Conservation (phyloP, 2,113 vertebrate genomes). For the Sinocyclocheilus maitianheensis region DNA sequence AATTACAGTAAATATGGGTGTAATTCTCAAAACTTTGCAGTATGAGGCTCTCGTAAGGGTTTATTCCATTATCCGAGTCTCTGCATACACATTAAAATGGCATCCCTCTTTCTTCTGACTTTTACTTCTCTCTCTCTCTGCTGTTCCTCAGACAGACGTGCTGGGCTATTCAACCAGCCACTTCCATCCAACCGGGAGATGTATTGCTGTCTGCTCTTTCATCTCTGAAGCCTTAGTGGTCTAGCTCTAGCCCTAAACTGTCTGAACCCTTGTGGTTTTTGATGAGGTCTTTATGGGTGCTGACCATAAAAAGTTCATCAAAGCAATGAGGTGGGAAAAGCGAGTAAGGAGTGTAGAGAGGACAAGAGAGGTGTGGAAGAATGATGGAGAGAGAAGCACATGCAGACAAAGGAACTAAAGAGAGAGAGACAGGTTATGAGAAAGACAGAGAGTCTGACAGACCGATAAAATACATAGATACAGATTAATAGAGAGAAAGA, state of each 20-base stretch:
- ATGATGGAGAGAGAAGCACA: constrained; percentile 62
- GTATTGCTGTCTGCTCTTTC: constrained; percentile 66
- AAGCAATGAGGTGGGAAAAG: constrained; percentile 85
- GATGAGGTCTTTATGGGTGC: constrained; percentile 95
- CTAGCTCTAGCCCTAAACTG: constrained; percentile 47
- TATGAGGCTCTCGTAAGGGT: background rate
- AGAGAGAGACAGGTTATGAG: background rate
- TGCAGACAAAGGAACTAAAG: constrained; percentile 58
- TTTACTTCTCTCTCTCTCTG: too few species aligned
- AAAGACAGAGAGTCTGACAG: constrained; percentile 28
- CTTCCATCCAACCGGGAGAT: constrained; percentile 73
- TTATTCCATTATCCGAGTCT: constrained; percentile 12
- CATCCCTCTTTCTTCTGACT: constrained; percentile 6
- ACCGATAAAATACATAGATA: constrained; percentile 32
- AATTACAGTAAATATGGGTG: background rate
- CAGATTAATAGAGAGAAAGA: constrained; percentile 25
- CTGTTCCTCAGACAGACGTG: constrained; percentile 66
- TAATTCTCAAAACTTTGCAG: background rate
- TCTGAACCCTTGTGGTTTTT: constrained; percentile 58
- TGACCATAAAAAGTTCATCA: constrained; percentile 99
- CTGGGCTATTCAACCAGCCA: constrained; percentile 73
- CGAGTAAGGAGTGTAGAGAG: constrained; percentile 21
- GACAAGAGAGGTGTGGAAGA: constrained; percentile 76
- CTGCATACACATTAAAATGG: constrained; percentile 17
- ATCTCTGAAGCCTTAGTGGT: constrained; percentile 58